Base-by-base conservation (phyloP, 2,797 vertebrate genomes). In the Gymnodraco acuticeps region DNA sequence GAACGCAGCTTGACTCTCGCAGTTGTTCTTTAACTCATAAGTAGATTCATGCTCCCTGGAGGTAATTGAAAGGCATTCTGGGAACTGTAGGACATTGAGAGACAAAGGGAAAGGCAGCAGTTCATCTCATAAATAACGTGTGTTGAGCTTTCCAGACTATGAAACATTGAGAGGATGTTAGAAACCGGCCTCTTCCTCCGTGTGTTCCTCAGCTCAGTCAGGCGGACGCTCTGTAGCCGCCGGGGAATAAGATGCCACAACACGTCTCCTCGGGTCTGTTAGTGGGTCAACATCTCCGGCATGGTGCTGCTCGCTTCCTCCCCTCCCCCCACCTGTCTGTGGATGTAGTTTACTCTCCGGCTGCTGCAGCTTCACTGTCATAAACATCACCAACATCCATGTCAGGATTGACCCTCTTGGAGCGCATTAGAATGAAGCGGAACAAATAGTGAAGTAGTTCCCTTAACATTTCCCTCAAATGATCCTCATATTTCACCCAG, bases 241-340 rank as follows among this genome's bases (percentile, higher is more conserved):
- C 82, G 82, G 68, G 84, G 75, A 76, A 58, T n/a, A 45, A 50
- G 71, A 80, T 58, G 74, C 79, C 82, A 86, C 80, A 67, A 77
- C 77, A 46, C 51, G 73, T 76, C 50, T 54, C 71, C 48, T 68
- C n/a, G 9, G 51, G 80, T 78, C 70, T 45, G 1, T 48, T n/a
- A 53, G 73, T 51, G 60, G 73, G 68, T 67, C 78, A 63, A 42
- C 60, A 43, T 72, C 65, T 65, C 70, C 5, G 0, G 51, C 65
- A 20, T 51, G 67, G 47, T 52, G 64, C 77, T 60, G 46, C 80
- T 62, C 13, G 3, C 64, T 13, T 13, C 61, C 46, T 27, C 46
- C 56, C 61, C 46, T 19, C 46, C 56, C 46, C 41, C 17, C 1
- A 1, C 20, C 16, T 2, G 23, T 51, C 52, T 45, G 64, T 42